These are phyloP conservation scores for Delphinapterus leucas DNA, from an alignment of 2,113 vertebrate species.

Conservation along the genomic window DNA sequence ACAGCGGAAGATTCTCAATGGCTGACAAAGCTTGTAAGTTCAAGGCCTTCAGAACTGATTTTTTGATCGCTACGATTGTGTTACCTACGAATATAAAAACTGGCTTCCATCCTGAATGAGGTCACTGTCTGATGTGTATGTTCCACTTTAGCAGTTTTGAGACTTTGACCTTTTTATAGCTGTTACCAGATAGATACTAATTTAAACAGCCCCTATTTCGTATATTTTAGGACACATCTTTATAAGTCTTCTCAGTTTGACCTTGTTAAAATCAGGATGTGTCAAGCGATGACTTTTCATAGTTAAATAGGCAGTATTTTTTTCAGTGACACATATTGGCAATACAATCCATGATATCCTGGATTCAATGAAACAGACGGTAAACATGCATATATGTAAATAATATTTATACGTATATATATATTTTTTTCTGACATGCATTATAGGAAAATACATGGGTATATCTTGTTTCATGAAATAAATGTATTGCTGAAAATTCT, in stretches of 20 bases:
- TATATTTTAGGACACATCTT: neutral
- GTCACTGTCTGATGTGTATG: neutral
- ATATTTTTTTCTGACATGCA: neutral
- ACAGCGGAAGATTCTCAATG: neutral
- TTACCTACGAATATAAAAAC: neutral
- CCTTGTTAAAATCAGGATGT: neutral
- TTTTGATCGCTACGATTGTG: neutral
- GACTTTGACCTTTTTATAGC: neutral
- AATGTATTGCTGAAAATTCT: neutral
- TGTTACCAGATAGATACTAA: neutral
- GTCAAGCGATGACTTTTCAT: neutral
- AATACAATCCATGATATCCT: neutral
- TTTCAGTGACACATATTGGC: neutral
- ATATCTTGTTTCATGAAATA: neutral
- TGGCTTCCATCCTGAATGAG: slow-evolving; percentile 24
- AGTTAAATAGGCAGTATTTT: neutral
- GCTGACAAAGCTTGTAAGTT: neutral
- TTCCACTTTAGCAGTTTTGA: neutral
- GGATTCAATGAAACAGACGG: neutral
- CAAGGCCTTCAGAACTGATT: neutral
- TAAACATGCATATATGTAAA: neutral
- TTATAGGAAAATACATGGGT: neutral
- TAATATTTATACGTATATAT: neutral
- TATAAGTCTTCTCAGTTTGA: neutral
- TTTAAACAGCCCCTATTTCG: neutral